phyloP scores from a whole-genome alignment of 2,888 invertebrate genomes.

The Flexamia atlantica region DNA sequence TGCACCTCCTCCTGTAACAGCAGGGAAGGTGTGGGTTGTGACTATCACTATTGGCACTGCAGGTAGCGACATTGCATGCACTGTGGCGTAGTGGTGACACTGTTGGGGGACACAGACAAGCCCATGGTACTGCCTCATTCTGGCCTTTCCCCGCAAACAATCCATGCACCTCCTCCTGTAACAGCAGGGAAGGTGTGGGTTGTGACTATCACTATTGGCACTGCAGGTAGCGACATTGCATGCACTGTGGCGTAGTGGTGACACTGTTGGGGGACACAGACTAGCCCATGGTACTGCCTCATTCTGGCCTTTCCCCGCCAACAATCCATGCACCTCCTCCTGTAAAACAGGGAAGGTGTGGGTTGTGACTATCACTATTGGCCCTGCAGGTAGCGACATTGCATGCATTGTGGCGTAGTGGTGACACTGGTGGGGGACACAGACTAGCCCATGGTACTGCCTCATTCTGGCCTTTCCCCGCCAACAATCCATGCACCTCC shows the following conservation, averaged over 20 bases:
- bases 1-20: slow-evolving; percentile 60
- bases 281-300: slow-evolving; percentile 29
- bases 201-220: slow-evolving; percentile 25
- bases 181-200: slow-evolving; percentile 56
- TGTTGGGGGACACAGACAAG: slow-evolving; percentile 45
- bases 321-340: slow-evolving; percentile 24
- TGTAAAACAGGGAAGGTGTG: neutral
- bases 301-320: slow-evolving; percentile 17
- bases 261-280: slow-evolving; percentile 51
- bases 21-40: slow-evolving; percentile 37
- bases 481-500: slow-evolving; percentile 12
- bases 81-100: slow-evolving; percentile 14
- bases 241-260: neutral
- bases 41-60: slow-evolving; percentile 35
- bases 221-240: slow-evolving; percentile 33
- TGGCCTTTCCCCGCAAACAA: slow-evolving; percentile 10
- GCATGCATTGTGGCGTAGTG: slow-evolving; percentile 16
- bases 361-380: slow-evolving; percentile 17
- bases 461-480: slow-evolving; percentile 3
- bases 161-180: slow-evolving; percentile 47
- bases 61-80: slow-evolving; percentile 30
- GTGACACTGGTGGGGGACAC: slow-evolving; percentile 51
- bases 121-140: slow-evolving; percentile 34
- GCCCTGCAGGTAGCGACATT: slow-evolving; percentile 23
- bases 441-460: slow-evolving; percentile 41